phyloP scores from a whole-genome alignment of 2,797 vertebrate genomes.

The Phalloptychus januarius region DNA sequence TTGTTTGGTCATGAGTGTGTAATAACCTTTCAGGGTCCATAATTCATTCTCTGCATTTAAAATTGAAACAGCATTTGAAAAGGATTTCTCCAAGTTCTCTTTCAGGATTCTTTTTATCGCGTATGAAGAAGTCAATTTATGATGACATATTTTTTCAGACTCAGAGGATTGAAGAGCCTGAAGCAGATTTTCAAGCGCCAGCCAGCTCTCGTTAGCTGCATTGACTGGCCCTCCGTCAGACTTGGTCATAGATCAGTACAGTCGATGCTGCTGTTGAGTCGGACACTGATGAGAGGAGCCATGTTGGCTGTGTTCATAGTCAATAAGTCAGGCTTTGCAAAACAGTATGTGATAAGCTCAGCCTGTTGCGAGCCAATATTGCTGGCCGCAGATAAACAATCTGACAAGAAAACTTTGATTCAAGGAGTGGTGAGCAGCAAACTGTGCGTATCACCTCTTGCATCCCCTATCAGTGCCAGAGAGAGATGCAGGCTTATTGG shows the following conservation, averaged over 20 bases:
- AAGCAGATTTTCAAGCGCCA: conserved; percentile 57
- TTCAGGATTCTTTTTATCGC: conserved; percentile 12
- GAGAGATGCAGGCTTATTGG: conserved; percentile 12
- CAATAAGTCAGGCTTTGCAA: conserved; percentile 72
- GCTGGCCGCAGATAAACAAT: conserved; percentile 60
- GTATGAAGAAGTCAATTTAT: conserved; percentile 31
- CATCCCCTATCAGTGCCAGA: conserved; percentile 22
- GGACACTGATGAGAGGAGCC: conserved; percentile 66
- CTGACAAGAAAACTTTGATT: conserved; percentile 66
- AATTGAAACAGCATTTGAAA: conserved; percentile 16
- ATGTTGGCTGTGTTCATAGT: conserved; percentile 63
- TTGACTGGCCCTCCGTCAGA: conserved; percentile 59
- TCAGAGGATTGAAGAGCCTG: conserved; percentile 39
- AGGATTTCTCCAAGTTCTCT: conserved; percentile 1
- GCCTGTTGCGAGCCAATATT: conserved; percentile 56
- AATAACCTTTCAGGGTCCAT: background rate
- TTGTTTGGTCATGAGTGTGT: background rate
- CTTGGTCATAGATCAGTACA: conserved; percentile 63
- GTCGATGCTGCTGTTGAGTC: conserved; percentile 57
- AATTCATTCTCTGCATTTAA: conserved; percentile 7
- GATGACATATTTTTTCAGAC: conserved; percentile 46
- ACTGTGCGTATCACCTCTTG: conserved; percentile 49
- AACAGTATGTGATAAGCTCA: conserved; percentile 64
- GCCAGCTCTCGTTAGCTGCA: conserved; percentile 56
- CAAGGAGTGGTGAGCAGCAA: conserved; percentile 55